Evolutionary conservation across 2,888 invertebrate species (phyloP).

Genomic region (Eucriotettix oculatus): DNA sequence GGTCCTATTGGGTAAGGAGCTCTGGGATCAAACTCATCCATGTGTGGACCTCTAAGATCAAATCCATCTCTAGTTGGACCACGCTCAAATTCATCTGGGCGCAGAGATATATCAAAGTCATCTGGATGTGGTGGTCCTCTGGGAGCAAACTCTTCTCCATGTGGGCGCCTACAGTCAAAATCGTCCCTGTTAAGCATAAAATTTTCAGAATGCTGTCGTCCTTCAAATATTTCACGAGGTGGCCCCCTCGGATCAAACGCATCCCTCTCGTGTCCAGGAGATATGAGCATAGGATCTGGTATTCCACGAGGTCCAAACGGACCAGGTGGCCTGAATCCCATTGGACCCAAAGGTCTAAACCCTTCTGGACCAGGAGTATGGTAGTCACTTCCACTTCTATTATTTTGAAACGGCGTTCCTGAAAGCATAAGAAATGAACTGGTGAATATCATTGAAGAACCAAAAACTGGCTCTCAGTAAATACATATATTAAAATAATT

Average conservation of each 20-base stretch:
- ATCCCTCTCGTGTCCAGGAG: constrained; percentile 1
- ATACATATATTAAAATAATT: too few species aligned
- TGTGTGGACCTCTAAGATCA: constrained; percentile 5
- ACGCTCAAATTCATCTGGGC: constrained; percentile 9
- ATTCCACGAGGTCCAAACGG: constrained; percentile 3
- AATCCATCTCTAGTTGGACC: constrained; percentile 9
- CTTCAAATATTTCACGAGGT: constrained; percentile 1
- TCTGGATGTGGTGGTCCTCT: constrained; percentile 9
- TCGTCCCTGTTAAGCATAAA: constrained; percentile 14
- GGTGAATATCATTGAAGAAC: too few species aligned
- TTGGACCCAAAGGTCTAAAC: constrained; percentile 9
- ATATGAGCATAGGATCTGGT: constrained; percentile 1
- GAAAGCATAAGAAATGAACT: too few species aligned
- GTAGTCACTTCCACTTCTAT: not conserved
- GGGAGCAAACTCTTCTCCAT: constrained; percentile 9
- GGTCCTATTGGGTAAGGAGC: constrained; percentile 7
- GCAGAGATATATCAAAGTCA: constrained; percentile 11
- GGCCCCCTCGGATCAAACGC: constrained; percentile 22
- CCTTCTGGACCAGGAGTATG: constrained; percentile 6
- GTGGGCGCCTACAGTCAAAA: constrained; percentile 20
- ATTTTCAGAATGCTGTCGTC: not conserved
- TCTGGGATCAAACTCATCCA: constrained; percentile 2
- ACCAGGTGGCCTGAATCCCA: constrained; percentile 2
- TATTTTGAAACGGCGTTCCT: too few species aligned
- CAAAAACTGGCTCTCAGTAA: too few species aligned